These are phyloP conservation scores for Sebastes itinus DNA, from an alignment of 2,797 vertebrate species.

Conservation along the genomic window DNA sequence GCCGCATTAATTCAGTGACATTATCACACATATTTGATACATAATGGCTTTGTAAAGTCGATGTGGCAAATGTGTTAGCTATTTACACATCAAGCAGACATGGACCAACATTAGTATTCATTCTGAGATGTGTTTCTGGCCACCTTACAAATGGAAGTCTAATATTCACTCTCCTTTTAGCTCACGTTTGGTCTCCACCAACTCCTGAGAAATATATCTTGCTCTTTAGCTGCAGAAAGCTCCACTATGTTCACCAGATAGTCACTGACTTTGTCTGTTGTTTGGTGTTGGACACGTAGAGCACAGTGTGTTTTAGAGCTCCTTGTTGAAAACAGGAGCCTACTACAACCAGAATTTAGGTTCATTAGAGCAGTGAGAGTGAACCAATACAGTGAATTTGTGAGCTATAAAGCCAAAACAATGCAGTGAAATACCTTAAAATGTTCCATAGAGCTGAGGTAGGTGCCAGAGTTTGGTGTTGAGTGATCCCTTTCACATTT, in stretches of 20 bases:
- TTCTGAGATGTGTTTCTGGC: no score
- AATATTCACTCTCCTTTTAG: no score
- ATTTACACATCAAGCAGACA: neutral
- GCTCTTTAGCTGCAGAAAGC: neutral
- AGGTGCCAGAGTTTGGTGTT: no score
- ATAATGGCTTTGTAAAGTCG: neutral
- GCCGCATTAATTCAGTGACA: neutral
- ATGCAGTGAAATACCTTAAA: neutral
- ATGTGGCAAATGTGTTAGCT: neutral
- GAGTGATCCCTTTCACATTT: no score
- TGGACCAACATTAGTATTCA: neutral
- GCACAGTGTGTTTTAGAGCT: neutral
- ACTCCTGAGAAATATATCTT: neutral
- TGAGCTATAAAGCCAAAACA: neutral
- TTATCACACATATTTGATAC: no score
- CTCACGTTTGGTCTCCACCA: neutral
- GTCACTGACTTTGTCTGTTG: no score
- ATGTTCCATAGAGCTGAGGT: neutral
- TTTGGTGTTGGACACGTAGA: neutral
- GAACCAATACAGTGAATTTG: neutral
- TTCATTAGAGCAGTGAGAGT: neutral
- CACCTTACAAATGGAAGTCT: no score
- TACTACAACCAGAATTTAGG: neutral
- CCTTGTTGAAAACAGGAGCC: neutral
- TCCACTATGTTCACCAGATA: neutral